Percentiles rank a stretch among this genome's conserved stretches.
These are phyloP conservation scores for Leptonema lineaticorne DNA, from an alignment of 1,140 invertebrate species.

Conservation along the genomic window DNA sequence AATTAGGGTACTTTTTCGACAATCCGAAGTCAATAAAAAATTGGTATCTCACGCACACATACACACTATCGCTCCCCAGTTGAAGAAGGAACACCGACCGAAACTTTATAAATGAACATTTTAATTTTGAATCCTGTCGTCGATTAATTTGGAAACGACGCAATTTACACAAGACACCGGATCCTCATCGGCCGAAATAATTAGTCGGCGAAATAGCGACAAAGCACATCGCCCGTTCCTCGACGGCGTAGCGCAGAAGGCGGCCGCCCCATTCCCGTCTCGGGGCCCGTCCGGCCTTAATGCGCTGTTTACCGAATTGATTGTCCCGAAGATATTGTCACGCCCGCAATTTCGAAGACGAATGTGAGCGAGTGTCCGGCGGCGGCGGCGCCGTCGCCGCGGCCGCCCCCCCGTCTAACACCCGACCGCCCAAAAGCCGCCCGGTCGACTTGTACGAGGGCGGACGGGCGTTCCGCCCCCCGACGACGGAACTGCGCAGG, in stretches of 20 bases:
- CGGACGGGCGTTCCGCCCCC: conserved; percentile 38
- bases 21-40: no score
- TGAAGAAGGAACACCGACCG: no score
- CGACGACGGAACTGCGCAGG: conserved; percentile 44
- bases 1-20: no score
- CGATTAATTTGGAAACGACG: background rate
- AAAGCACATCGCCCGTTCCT: background rate
- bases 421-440: conserved; percentile 40
- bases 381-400: conserved; percentile 1
- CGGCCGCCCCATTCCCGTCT: background rate
- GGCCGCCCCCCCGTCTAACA: background rate
- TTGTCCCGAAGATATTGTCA: conserved; percentile 40
- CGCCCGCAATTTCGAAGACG: conserved; percentile 42
- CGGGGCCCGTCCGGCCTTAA: conserved; percentile 6
- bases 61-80: no score
- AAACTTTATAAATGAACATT: no score
- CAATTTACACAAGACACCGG: background rate
- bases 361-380: conserved; percentile 40
- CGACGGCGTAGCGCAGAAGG: no score
- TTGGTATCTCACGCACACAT: no score
- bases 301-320: conserved; percentile 27
- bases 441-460: background rate
- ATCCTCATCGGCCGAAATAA: background rate
- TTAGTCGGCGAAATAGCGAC: conserved; percentile 1
- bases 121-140: no score